Conservation (phyloP, 2,113 vertebrate genomes). For the Phaethon lepturus region DNA sequence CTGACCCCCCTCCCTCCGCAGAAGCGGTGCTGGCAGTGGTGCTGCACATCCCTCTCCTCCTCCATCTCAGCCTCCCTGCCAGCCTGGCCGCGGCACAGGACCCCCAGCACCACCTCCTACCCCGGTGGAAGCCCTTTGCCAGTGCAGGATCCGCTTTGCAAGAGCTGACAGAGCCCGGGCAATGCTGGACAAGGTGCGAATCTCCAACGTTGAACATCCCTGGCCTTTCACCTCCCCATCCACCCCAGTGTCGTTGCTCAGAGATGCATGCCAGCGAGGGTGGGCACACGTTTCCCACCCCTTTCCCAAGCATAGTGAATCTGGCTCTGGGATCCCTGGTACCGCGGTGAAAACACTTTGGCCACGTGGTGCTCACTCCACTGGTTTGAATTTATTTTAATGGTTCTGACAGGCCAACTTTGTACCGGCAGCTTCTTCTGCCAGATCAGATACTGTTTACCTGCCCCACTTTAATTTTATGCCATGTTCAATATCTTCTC, state of each 20-base stretch:
- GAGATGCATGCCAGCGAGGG: background rate
- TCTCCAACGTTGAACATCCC: background rate
- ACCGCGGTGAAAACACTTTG: background rate
- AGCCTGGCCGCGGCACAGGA: background rate
- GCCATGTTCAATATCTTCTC: conserved; percentile 42
- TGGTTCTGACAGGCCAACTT: conserved; percentile 50
- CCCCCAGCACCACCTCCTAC: background rate
- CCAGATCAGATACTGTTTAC: conserved; percentile 49
- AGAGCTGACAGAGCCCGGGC: background rate
- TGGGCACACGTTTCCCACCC: rapidly evolving
- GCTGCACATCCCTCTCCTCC: background rate
- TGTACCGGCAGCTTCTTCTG: conserved; percentile 55
- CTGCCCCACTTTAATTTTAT: conserved; percentile 13
- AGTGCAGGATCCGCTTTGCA: background rate
- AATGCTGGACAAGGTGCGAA: background rate
- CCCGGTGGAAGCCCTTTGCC: background rate
- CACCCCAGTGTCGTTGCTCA: rapidly evolving
- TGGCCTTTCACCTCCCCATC: background rate
- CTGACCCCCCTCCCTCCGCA: background rate
- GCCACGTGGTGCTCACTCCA: background rate
- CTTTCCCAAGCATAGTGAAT: background rate
- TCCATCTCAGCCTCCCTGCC: background rate
- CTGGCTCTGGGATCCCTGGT: background rate
- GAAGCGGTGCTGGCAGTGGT: background rate
- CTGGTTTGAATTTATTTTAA: conserved; percentile 14